phyloP scores from a whole-genome alignment of 2,113 vertebrate species.

The Ophiodon elongatus region DNA sequence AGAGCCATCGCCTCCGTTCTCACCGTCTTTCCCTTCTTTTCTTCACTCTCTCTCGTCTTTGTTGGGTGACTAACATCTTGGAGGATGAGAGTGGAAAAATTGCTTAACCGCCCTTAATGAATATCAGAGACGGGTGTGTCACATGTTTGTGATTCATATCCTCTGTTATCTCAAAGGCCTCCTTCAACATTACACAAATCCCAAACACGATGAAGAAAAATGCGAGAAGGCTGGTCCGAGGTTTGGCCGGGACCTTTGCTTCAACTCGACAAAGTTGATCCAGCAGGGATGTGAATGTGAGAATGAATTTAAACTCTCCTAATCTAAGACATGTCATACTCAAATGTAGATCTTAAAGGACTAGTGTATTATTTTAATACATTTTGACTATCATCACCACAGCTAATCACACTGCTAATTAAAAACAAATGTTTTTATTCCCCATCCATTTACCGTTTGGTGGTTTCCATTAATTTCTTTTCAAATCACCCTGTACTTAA shows the following conservation, averaged over 20 bases:
- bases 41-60: conserved; percentile 15
- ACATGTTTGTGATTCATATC: conserved; percentile 58
- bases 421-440: not conserved
- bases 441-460: not conserved
- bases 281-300: not conserved
- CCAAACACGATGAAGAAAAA: conserved; percentile 33
- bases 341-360: not conserved
- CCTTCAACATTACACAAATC: conserved; percentile 34
- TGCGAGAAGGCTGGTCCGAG: not conserved
- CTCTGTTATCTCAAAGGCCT: conserved; percentile 55
- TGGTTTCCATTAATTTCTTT: not conserved
- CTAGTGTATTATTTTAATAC: not conserved
- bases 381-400: not conserved
- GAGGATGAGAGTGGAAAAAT: conserved; percentile 53
- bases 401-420: not conserved
- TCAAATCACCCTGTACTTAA: not conserved
- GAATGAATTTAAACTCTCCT: conserved; percentile 14
- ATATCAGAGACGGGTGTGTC: conserved; percentile 59
- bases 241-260: conserved; percentile 28
- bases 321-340: conserved; percentile 10
- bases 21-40: conserved; percentile 1
- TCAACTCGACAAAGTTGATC: conserved; percentile 13
- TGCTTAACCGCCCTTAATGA: conserved; percentile 48
- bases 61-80: conserved; percentile 56
- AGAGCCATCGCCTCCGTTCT: not conserved